Percentiles rank a stretch among this genome's conserved stretches.
Conservation (phyloP, 2,797 vertebrate genomes). For the Gallinago stenura region DNA sequence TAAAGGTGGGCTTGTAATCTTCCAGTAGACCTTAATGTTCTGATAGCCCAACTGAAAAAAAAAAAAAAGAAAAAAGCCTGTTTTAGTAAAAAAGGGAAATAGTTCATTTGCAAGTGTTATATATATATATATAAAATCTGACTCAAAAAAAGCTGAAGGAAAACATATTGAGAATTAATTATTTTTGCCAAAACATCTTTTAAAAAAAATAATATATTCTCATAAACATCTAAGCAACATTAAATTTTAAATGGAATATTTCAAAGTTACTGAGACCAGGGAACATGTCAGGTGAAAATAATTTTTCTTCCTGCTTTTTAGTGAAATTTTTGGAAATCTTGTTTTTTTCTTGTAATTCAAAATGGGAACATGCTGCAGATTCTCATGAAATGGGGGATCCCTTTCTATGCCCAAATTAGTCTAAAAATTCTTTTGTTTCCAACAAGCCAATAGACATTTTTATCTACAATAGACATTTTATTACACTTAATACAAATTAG, state of each 20-base stretch:
- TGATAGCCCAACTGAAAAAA: neutral
- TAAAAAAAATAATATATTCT: neutral
- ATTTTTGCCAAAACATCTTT: neutral
- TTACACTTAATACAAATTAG: neutral
- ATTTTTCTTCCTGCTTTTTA: neutral
- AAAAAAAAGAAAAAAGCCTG: accelerated
- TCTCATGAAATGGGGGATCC: neutral
- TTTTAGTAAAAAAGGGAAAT: neutral
- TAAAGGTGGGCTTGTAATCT: neutral
- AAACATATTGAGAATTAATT: neutral
- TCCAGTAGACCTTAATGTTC: neutral
- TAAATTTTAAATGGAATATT: neutral
- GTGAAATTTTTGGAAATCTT: neutral
- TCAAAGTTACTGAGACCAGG: neutral
- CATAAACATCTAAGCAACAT: neutral
- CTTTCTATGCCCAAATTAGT: neutral
- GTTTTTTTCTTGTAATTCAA: neutral
- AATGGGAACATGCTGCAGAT: neutral
- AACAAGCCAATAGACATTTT: neutral
- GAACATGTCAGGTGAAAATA: neutral
- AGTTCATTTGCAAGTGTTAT: neutral
- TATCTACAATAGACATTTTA: neutral
- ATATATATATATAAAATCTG: neutral
- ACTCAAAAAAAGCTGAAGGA: neutral
- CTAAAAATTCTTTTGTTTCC: neutral